These are phyloP conservation scores for Odontomyia ornata DNA, from an alignment of 2,888 invertebrate species.

Conservation along the genomic window DNA sequence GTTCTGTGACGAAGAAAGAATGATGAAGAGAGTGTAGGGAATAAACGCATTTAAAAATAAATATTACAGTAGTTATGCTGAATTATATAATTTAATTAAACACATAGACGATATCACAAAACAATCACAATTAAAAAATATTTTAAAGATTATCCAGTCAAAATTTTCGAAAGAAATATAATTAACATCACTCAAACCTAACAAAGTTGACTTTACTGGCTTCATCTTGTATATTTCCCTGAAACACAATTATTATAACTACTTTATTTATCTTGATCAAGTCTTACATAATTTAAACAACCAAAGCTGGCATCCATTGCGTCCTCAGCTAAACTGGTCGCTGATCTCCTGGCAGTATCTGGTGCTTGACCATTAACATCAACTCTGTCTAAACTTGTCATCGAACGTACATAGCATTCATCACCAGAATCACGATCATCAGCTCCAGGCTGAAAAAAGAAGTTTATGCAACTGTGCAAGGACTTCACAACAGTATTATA, in stretches of 20 bases:
- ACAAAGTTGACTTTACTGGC: not conserved
- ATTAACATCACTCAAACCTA: not conserved
- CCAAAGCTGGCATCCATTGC: not conserved
- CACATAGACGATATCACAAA: too few species aligned
- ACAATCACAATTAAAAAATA: too few species aligned
- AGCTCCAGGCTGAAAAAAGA: constrained; percentile 21
- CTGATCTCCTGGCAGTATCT: too few species aligned
- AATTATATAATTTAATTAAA: too few species aligned
- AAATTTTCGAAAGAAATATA: too few species aligned
- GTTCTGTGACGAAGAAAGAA: too few species aligned
- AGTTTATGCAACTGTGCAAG: not conserved
- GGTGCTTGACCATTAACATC: not conserved
- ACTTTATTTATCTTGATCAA: too few species aligned
- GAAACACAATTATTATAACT: not conserved
- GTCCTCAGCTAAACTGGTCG: not conserved
- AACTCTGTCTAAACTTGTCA: not conserved
- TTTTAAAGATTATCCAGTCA: too few species aligned
- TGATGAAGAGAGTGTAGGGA: too few species aligned
- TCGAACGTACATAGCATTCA: not conserved
- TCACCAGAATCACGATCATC: constrained; percentile 27
- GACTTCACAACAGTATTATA: not conserved
- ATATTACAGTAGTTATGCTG: too few species aligned
- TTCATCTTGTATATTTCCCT: not conserved
- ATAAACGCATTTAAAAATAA: too few species aligned
- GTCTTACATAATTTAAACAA: not conserved